These are phyloP conservation scores for Notothenia rossii DNA, from an alignment of 2,113 vertebrate species.

Conservation along the genomic window DNA sequence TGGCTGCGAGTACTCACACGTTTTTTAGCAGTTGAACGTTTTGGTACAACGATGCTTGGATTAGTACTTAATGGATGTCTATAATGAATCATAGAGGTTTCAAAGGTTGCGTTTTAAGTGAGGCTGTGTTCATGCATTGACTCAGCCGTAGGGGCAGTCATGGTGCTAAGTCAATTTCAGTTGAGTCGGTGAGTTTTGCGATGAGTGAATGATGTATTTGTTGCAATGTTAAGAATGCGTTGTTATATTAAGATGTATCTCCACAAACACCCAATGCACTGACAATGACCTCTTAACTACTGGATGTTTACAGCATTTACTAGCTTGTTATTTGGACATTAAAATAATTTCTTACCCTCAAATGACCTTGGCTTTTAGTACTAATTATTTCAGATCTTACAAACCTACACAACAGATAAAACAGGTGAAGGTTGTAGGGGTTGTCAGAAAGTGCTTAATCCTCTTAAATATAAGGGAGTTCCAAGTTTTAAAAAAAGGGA, in stretches of 20 bases:
- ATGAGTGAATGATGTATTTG: background rate
- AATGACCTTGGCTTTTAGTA: background rate
- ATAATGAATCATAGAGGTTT: no score
- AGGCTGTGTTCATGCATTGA: background rate
- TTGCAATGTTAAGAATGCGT: background rate
- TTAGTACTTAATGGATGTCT: background rate
- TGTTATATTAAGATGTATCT: background rate
- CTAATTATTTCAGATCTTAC: no score
- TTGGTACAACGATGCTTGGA: background rate
- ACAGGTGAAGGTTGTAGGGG: background rate
- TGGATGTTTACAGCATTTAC: no score
- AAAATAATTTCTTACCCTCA: background rate
- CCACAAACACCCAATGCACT: background rate
- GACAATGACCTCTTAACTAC: background rate
- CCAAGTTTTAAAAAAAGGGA: background rate
- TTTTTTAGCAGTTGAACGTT: no score
- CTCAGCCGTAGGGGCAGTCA: background rate
- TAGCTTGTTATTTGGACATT: background rate
- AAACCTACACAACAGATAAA: no score
- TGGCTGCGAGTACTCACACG: no score
- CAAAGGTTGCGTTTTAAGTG: background rate
- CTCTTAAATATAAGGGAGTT: background rate
- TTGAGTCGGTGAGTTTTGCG: background rate
- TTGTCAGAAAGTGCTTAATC: background rate
- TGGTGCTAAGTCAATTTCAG: background rate